Conservation (phyloP, 2,888 invertebrate species). For the Dolichopus griseipennis region DNA sequence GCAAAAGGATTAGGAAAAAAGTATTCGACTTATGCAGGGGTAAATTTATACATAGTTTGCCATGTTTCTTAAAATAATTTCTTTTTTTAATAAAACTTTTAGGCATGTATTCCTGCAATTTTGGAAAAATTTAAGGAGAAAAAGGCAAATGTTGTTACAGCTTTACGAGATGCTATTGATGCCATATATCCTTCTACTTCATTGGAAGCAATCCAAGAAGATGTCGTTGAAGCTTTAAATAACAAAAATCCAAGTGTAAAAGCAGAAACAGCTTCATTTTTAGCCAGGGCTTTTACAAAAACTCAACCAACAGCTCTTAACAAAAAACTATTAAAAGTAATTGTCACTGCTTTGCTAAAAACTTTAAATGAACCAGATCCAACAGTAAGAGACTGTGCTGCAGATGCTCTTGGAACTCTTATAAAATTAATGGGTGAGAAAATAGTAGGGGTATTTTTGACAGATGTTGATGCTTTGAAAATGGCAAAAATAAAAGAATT, state of each 20-base stretch:
- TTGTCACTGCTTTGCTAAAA: conserved; percentile 69
- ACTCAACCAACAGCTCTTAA: conserved; percentile 73
- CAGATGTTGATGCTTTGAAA: conserved; percentile 83
- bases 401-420: conserved; percentile 87
- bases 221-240: conserved; percentile 72
- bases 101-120: conserved; percentile 63
- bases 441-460: conserved; percentile 71
- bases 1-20: conserved; percentile 80
- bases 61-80: neutral
- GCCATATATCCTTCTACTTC: conserved; percentile 74
- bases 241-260: conserved; percentile 89
- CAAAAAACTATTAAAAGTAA: conserved; percentile 82
- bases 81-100: neutral
- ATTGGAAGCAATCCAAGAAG: conserved; percentile 76
- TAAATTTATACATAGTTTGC: conserved; percentile 24
- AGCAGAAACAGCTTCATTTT: conserved; percentile 74
- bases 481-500: conserved; percentile 90
- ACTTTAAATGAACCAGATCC: conserved; percentile 60
- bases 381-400: conserved; percentile 82
- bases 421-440: conserved; percentile 93
- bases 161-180: conserved; percentile 83
- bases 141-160: conserved; percentile 79
- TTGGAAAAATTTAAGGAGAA: conserved; percentile 98
- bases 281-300: conserved; percentile 72
- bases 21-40: conserved; percentile 72